Evolutionary conservation across 2,113 vertebrate genomes (phyloP).

Genomic region (Coreoperca whiteheadi): DNA sequence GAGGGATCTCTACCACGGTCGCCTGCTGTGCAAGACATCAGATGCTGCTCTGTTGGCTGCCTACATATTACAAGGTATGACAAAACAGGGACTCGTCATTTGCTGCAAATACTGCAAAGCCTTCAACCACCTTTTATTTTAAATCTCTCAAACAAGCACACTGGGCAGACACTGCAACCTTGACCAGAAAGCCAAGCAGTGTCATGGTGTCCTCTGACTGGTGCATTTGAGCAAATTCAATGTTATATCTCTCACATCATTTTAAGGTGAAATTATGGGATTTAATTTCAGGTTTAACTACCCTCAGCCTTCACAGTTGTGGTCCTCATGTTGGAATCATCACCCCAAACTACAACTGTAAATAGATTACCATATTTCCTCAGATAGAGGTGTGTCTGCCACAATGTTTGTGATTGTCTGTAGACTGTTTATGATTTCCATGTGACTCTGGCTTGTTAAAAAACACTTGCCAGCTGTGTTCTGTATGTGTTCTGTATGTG

Average conservation of each 20-base stretch:
- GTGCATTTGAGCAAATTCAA: background rate
- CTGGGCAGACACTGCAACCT: background rate
- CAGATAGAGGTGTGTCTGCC: background rate
- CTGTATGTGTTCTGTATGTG: background rate
- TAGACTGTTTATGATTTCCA: background rate
- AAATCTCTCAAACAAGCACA: background rate
- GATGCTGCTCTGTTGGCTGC: constrained; percentile 95
- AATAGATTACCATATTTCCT: background rate
- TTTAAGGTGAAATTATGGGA: background rate
- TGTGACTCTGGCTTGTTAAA: background rate
- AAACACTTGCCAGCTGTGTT: constrained; percentile 1
- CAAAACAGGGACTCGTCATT: background rate
- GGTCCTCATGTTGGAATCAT: background rate
- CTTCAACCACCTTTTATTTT: background rate
- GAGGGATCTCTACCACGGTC: constrained; percentile 97
- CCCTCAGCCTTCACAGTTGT: background rate
- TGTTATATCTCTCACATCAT: background rate
- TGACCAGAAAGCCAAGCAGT: background rate
- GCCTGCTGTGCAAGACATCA: constrained; percentile 96
- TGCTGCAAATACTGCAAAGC: background rate
- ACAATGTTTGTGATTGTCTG: background rate
- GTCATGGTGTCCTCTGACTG: background rate
- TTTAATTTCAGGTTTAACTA: background rate
- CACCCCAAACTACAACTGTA: background rate
- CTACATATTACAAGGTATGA: constrained; percentile 95